Conservation (phyloP, 2,113 vertebrate species). For the Daboia siamensis region DNA sequence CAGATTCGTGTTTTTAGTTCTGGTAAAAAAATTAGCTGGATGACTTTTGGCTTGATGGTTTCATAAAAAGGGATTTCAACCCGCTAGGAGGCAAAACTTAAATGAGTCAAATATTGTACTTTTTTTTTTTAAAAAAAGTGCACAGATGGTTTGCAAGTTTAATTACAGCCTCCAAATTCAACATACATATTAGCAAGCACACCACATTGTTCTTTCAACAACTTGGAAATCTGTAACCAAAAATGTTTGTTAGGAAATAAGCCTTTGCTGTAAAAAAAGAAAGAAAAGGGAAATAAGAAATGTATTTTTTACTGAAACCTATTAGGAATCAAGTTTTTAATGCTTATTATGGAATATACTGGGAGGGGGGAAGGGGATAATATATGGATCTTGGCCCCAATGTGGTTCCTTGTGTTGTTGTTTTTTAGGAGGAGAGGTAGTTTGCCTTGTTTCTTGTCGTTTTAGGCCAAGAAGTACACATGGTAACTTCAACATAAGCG, state of each 20-base stretch:
- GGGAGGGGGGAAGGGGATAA: background rate
- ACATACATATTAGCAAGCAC: slow-evolving; percentile 44
- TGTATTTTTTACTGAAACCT: background rate
- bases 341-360: background rate
- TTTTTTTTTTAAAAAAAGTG: slow-evolving; percentile 13
- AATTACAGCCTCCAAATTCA: slow-evolving; percentile 55
- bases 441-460: background rate
- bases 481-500: background rate
- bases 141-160: slow-evolving; percentile 69
- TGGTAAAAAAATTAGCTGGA: slow-evolving; percentile 34
- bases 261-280: background rate
- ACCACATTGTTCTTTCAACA: slow-evolving; percentile 50
- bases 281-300: background rate
- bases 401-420: background rate
- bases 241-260: background rate
- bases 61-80: slow-evolving; percentile 32
- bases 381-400: background rate
- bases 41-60: slow-evolving; percentile 38
- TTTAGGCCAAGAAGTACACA: background rate
- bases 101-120: slow-evolving; percentile 52
- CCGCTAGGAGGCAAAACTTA: slow-evolving; percentile 46
- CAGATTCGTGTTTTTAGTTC: slow-evolving; percentile 29
- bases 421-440: background rate
- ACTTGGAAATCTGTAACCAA: background rate
- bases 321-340: background rate